Evolutionary conservation across 2,113 vertebrate genomes (phyloP), one percentile per base, ranked within the genome.

Genomic region (Phodopus roborovskii): DNA sequence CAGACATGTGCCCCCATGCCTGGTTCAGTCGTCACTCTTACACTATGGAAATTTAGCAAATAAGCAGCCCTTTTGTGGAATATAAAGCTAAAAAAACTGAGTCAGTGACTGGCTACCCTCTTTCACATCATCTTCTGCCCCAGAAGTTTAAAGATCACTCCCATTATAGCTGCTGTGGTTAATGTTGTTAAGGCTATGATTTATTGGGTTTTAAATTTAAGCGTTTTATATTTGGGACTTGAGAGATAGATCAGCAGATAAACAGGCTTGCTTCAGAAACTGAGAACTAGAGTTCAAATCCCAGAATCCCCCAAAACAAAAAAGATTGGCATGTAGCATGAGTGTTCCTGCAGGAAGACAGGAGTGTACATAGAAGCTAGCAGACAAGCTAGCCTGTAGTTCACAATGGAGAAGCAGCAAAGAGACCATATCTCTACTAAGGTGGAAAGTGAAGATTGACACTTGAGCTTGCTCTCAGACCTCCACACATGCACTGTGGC

Each of bases 41-140:
- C 39, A 79, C n/a, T 81, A n/a, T 45, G 86, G 79, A 92, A 83
- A 94, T 77, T 88, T 85, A 68, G 56, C 71, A 81, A 74, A 74
- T 62, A 89, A 36, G 50, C 39, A 64, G 39, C 24, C n/a, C 48
- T 92, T 90, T 78, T 62, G 39, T 53, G 36, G 48, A 88, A 81
- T 84, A 5, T 42, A 86, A 42, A 94, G 60, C 73, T 42, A 84
- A 89, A 96, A 84, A 10, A 84, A 10, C n/a, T 62, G 91, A 92
- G 88, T 28, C 45, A 94, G 16, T 56, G 58, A 70, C 50, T 68
- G 39, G 24, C 17, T 36, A 19, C 22, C 71, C 3, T 88, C 12
- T 33, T 90, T 30, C 22, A 22, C 5, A 39, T 33, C 28, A 56
- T 26, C 58, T 12, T 86, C 81, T 28, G 53, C 60, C 68, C 48